These are phyloP conservation scores for Latrodectus hesperus DNA, from an alignment of 2,888 invertebrate species.

Conservation along the genomic window DNA sequence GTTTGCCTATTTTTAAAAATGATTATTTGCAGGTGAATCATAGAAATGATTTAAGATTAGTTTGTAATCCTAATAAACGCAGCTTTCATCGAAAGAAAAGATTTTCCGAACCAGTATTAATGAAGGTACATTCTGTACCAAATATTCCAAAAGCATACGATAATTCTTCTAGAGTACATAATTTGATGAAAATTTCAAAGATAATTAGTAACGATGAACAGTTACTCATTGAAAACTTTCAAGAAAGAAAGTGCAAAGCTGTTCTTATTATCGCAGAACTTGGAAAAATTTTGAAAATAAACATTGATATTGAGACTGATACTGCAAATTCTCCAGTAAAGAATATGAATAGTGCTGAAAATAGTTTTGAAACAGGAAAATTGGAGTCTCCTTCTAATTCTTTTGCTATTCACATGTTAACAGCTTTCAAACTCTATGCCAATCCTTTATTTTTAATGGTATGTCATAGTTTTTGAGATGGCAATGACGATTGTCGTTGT, in stretches of 20 bases:
- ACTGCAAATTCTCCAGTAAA: no score
- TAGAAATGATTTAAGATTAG: no score
- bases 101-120: no score
- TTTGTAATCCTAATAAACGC: no score
- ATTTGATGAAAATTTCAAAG: no score
- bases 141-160: no score
- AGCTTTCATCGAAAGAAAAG: no score
- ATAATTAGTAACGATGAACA: background rate
- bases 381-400: conserved; percentile 4
- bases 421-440: conserved; percentile 31
- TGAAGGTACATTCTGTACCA: no score
- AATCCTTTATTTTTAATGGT: conserved; percentile 54
- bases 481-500: conserved; percentile 51
- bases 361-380: background rate
- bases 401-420: conserved; percentile 12
- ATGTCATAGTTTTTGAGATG: conserved; percentile 40
- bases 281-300: background rate
- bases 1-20: no score
- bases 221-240: background rate
- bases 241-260: background rate
- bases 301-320: background rate
- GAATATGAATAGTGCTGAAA: background rate
- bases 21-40: no score
- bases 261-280: background rate
- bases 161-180: no score